These are phyloP conservation scores for Neosalanx taihuensis DNA, from an alignment of 2,797 vertebrate genomes.

Conservation along the genomic window DNA sequence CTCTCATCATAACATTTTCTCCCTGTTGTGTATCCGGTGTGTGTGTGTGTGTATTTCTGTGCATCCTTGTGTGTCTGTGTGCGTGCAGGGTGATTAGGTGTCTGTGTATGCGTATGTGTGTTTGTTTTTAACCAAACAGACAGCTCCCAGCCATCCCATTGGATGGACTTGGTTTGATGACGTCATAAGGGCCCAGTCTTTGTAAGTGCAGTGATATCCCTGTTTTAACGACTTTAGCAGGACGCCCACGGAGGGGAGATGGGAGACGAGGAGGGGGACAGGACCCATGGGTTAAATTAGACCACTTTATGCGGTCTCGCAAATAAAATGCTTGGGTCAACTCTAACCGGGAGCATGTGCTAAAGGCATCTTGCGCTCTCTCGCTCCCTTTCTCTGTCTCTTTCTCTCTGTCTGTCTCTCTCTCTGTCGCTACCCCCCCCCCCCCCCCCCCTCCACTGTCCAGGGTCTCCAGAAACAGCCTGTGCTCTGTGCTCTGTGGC, in stretches of 20 bases:
- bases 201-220: conserved; percentile 60
- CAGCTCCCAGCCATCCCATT: conserved; percentile 54
- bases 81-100: conserved; percentile 5
- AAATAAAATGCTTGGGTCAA: conserved; percentile 62
- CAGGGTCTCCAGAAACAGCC: conserved; percentile 47
- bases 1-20: conserved; percentile 31
- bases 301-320: conserved; percentile 56
- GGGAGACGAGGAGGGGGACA: conserved; percentile 44
- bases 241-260: conserved; percentile 40
- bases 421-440: conserved; percentile 15
- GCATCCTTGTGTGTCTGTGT: conserved; percentile 17
- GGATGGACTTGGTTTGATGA: conserved; percentile 62
- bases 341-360: conserved; percentile 62
- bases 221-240: conserved; percentile 71
- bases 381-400: conserved; percentile 10
- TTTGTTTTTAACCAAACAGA: conserved; percentile 49
- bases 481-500: conserved; percentile 50
- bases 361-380: conserved; percentile 52
- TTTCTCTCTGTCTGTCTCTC: neutral
- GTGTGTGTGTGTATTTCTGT: conserved; percentile 26
- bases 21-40: conserved; percentile 39
- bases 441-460: conserved; percentile 18
- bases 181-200: conserved; percentile 65
- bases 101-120: conserved; percentile 29
- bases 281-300: conserved; percentile 56